Evolutionary conservation across 2,888 invertebrate species (phyloP), one percentile per base, ranked within the genome.

Genomic region (Megaustenia siamemsis): DNA sequence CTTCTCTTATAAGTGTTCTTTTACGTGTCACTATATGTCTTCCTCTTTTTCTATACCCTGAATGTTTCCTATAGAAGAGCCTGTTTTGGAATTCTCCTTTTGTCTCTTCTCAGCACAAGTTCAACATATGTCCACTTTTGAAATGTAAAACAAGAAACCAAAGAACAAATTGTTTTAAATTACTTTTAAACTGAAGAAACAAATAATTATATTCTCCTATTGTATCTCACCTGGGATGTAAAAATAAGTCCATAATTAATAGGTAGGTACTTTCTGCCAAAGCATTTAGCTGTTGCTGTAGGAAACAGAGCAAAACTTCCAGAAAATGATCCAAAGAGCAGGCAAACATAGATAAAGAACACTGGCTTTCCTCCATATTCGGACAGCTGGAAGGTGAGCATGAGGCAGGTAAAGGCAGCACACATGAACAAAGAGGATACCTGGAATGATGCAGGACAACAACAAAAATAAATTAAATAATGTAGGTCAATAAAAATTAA

Each of bases 281-380:
- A 94, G n/a, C 91, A 88, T 60, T 91, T 90, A 35, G 93, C 92
- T 6, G 91, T 91, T 12, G 92, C 93, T 8, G 93, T 92, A 28
- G 94, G 93, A 84, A 94, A 88, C 10, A 94, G 88, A 24, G 92
- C 92, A 88, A 93, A 94, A 80, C 90, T 92, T 28, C 93, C 94
- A 49, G 93, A 92, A 87, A 94, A 93, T 8, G 90, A 89, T 79
- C 92, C 90, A 88, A 92, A 93, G 12, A 94, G 90, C 10, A 90
- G 88, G 87, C 93, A 92, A 6, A 93, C 89, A 92, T 93, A 94
- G 40, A 92, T 76, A 45, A 92, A 88, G 86, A 90, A 94, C 86
- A 93, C 86, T 66, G 86, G 78, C 82, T 90, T 88, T 24, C 92
- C 93, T 21, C 85, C 90, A 28, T 88, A 80, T n/a, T 84, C 88